Evolutionary conservation across 1,140 invertebrate species (phyloP).

Genomic region (Drosophila auraria): DNA sequence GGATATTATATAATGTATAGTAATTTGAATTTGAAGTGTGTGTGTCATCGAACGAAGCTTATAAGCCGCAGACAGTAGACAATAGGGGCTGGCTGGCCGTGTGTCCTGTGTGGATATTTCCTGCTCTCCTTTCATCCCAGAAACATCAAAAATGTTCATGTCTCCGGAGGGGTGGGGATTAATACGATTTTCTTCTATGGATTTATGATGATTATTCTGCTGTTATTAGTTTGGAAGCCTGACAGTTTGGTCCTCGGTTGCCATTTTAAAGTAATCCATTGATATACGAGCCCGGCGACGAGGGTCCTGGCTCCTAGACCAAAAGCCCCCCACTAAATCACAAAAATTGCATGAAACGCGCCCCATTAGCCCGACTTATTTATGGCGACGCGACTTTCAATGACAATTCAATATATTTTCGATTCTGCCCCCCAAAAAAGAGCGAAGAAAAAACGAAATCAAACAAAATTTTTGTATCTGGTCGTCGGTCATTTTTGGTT

Average conservation of each 20-base stretch:
- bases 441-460: conserved; percentile 23
- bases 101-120: conserved; percentile 45
- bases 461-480: conserved; percentile 39
- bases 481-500: conserved; percentile 52
- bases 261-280: conserved; percentile 75
- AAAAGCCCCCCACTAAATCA: conserved; percentile 66
- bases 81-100: conserved; percentile 23
- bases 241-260: conserved; percentile 47
- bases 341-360: conserved; percentile 74
- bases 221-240: conserved; percentile 72
- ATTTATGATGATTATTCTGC: conserved; percentile 74
- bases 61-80: conserved; percentile 64
- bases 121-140: conserved; percentile 16
- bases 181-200: conserved; percentile 74
- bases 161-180: conserved; percentile 36
- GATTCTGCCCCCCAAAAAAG: not conserved
- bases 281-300: conserved; percentile 56
- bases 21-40: conserved; percentile 81
- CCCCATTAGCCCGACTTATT: conserved; percentile 73
- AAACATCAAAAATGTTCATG: conserved; percentile 58
- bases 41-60: conserved; percentile 68
- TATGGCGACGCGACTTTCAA: conserved; percentile 72
- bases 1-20: conserved; percentile 79
- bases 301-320: conserved; percentile 29
- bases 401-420: conserved; percentile 77